A percentile compares a stretch with the other conserved stretches of the same genome.
Evolutionary conservation across 2,113 vertebrate species (phyloP).

Genomic region (Tetrax tetrax): DNA sequence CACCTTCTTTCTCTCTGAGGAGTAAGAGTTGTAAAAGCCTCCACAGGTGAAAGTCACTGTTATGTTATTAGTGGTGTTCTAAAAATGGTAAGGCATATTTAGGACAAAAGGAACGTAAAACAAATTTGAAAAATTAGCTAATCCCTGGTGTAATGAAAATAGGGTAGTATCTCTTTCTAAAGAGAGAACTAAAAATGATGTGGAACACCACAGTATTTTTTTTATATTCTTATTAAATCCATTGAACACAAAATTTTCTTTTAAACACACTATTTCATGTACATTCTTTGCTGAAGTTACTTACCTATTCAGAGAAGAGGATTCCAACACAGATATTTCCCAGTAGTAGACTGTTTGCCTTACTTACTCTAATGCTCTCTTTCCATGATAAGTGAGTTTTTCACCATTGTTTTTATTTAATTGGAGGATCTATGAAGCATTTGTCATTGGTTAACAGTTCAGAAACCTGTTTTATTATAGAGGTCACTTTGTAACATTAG

Average conservation of each 20-base stretch:
- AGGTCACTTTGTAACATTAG: neutral
- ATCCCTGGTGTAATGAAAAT: neutral
- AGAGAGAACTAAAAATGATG: neutral
- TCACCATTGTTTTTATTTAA: neutral
- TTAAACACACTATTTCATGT: neutral
- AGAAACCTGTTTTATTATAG: neutral
- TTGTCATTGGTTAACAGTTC: neutral
- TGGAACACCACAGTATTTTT: neutral
- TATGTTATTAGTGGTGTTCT: neutral
- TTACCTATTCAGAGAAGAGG: neutral
- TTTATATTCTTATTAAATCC: neutral
- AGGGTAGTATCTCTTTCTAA: neutral
- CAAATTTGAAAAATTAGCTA: neutral
- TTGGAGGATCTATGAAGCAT: neutral
- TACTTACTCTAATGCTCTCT: neutral
- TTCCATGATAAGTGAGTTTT: neutral
- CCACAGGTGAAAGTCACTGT: neutral
- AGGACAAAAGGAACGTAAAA: neutral
- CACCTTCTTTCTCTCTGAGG: neutral
- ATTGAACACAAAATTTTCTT: neutral
- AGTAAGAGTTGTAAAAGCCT: neutral
- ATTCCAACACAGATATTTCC: neutral
- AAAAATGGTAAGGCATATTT: neutral
- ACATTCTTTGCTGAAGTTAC: neutral
- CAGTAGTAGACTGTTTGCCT: neutral